Percentiles rank a stretch among this genome's conserved stretches.
Conservation (phyloP, 2,888 invertebrate genomes). For the Criorhina ranunculi region DNA sequence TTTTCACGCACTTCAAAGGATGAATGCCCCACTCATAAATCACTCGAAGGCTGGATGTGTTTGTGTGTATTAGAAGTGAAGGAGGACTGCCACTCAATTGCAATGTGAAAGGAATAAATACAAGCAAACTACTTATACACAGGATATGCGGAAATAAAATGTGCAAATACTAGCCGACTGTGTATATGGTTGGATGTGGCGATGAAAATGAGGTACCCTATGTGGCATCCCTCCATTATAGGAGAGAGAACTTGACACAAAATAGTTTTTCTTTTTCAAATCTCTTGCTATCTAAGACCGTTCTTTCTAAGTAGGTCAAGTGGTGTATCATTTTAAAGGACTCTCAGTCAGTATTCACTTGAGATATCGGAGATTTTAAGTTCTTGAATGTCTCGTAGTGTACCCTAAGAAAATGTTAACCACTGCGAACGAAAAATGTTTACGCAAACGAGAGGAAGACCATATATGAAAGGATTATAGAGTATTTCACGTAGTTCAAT, state of each 20-base stretch:
- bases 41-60: constrained; percentile 23
- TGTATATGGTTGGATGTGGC: background rate
- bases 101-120: constrained; percentile 45
- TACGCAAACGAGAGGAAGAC: background rate
- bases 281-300: no score
- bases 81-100: constrained; percentile 45
- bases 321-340: constrained; percentile 4
- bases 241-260: no score
- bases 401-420: constrained; percentile 7
- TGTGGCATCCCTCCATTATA: background rate
- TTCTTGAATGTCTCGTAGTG: background rate
- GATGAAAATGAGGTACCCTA: background rate
- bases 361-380: background rate
- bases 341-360: background rate
- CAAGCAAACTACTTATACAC: constrained; percentile 10
- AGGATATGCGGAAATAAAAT: constrained; percentile 8
- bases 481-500: no score
- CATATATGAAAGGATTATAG: no score
- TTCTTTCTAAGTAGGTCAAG: background rate
- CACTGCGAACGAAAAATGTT: background rate
- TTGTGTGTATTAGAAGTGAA: constrained; percentile 21
- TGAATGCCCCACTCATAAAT: constrained; percentile 28
- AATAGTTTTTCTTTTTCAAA: no score
- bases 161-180: background rate
- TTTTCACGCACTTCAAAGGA: constrained; percentile 32